Percentiles rank a stretch among this genome's conserved stretches.
Conservation (phyloP, 2,888 invertebrate genomes). For the Drosophila quinaria region DNA sequence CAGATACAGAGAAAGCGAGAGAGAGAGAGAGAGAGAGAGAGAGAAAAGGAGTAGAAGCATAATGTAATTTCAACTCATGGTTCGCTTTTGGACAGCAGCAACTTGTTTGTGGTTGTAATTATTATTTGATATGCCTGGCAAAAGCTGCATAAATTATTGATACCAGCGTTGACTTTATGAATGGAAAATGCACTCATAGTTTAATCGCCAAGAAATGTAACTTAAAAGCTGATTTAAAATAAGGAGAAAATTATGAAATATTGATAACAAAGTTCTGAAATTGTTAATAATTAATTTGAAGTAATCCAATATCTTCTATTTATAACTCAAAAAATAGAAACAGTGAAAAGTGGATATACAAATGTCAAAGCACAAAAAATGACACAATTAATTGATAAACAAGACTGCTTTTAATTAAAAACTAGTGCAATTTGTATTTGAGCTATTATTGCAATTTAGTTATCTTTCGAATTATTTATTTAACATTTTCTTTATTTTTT, state of each 20-base stretch:
- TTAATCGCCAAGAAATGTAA: background rate
- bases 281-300: background rate
- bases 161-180: slow-evolving; percentile 5
- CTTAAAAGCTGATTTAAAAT: background rate
- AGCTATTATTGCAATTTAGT: background rate
- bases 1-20: background rate
- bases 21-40: background rate
- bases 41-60: background rate
- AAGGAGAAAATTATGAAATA: background rate
- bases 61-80: slow-evolving; percentile 8
- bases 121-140: slow-evolving; percentile 39
- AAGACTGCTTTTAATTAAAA: background rate
- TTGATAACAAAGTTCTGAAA: background rate
- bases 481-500: background rate
- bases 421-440: background rate
- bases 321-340: too few species aligned
- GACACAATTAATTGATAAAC: background rate
- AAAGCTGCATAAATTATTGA: slow-evolving; percentile 44
- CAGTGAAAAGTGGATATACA: too few species aligned
- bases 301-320: background rate
- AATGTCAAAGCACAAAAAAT: too few species aligned
- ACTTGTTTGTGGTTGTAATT: slow-evolving; percentile 49
- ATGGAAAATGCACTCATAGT: background rate
- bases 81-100: slow-evolving; percentile 17
- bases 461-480: background rate